Percentiles rank a stretch among this genome's conserved stretches.
phyloP scores from a whole-genome alignment of 2,797 vertebrate species.

The Chaenodraco wilsoni region DNA sequence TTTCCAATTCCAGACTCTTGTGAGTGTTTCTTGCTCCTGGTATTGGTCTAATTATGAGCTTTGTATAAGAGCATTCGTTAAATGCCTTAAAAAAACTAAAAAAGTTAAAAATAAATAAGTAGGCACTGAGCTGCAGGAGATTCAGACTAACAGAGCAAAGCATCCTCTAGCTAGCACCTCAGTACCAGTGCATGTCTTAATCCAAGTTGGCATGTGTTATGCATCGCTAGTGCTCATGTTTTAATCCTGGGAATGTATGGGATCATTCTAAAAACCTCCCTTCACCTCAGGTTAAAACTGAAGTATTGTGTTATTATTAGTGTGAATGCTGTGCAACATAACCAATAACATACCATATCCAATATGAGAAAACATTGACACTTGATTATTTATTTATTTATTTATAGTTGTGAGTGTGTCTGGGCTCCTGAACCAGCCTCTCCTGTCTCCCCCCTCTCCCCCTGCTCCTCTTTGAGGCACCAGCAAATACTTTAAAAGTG shows the following conservation, averaged over 20 bases:
- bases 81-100: neutral
- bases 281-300: conserved; percentile 12
- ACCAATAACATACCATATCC: too few species aligned
- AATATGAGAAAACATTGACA: too few species aligned
- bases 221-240: conserved; percentile 7
- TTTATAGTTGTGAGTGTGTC: too few species aligned
- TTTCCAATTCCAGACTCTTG: neutral
- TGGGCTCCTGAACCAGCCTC: too few species aligned
- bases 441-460: too few species aligned
- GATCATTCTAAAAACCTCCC: conserved; percentile 23
- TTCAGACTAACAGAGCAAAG: neutral
- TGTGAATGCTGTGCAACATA: too few species aligned
- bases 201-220: conserved; percentile 20
- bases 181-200: conserved; percentile 14
- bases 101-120: neutral
- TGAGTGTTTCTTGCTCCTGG: neutral
- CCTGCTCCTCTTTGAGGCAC: too few species aligned
- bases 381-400: too few species aligned
- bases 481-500: too few species aligned
- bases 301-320: neutral
- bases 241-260: conserved; percentile 12
- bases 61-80: neutral
- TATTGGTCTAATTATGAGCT: neutral
- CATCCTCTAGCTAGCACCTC: conserved; percentile 6
- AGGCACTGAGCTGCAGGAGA: neutral